Evolutionary conservation across 2,797 vertebrate species (phyloP), one percentile per base, ranked within the genome.

Genomic region (Smutsia temminckii): DNA sequence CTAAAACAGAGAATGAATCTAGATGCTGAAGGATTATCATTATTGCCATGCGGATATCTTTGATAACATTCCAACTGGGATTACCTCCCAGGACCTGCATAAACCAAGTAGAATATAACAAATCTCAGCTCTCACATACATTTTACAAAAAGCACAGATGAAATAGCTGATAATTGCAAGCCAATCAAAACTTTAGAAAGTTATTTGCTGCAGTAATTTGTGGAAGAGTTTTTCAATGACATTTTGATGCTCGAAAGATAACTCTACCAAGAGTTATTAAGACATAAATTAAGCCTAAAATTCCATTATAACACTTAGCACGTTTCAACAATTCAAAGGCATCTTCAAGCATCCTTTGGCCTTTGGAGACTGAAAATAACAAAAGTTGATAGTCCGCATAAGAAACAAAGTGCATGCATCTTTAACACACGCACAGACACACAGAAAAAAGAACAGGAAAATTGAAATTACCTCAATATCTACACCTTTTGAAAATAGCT

Each of bases 1-100:
- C 98, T 98, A 98, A 98, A 97, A 97, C 92, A 97, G 92, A 97
- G 83, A 96, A 97, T 91, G 97, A 98, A 98, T 97, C 97, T 97
- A 98, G 96, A 98, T 98, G 95, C 97, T 98, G 95, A 98, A 98
- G 95, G 93, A 98, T 98, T 98, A 98, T 98, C 97, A 96, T 98
- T 97, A 98, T 98, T 98, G 92, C 97, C 95, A 42, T 97, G 97
- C 77, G 66, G 95, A 98, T 86, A 97, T 97, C 97, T 98, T 96
- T 98, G 97, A 98, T 98, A 98, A 98, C 98, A 96, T 97, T 97
- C 88, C 97, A 97, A 93, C 96, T 98, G 97, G 93, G 95, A 97
- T 98, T 98, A 97, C 93, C n/a, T n/a, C 94, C 53, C 69, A 93
- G 96, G 91, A 93, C 95, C 93, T 96, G 94, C 98, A 95, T 93